Evolutionary conservation across 2,888 invertebrate genomes (phyloP).

Genomic region (Lucinisca nassula): DNA sequence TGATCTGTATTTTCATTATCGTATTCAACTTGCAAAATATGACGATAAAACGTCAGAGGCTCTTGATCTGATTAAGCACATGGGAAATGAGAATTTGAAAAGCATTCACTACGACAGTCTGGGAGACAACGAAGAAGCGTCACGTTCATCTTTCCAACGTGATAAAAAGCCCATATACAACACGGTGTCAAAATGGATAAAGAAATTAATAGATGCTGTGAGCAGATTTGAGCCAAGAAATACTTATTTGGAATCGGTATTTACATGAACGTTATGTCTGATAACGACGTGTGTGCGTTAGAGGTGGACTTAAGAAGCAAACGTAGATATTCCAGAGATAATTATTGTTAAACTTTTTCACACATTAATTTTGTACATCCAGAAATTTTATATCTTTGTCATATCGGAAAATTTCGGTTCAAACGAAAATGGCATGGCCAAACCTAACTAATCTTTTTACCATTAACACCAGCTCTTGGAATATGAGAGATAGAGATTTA

Average conservation of each 20-base stretch:
- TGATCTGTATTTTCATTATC: slow-evolving; percentile 18
- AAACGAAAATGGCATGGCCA: no score
- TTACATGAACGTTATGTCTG: no score
- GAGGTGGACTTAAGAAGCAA: no score
- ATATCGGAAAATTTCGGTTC: no score
- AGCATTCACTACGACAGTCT: background rate
- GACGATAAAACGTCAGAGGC: slow-evolving; percentile 3
- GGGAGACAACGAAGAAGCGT: background rate
- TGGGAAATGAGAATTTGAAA: background rate
- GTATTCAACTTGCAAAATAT: background rate
- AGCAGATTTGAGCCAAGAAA: slow-evolving; percentile 46
- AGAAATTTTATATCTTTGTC: no score
- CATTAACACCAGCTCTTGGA: no score
- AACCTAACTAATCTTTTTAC: no score
- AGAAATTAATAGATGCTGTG: slow-evolving; percentile 23
- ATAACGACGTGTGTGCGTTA: no score
- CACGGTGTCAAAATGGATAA: slow-evolving; percentile 27
- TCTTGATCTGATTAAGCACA: background rate
- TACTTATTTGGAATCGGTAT: slow-evolving; percentile 19
- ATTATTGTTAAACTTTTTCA: no score
- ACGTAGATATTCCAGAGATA: no score
- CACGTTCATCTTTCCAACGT: background rate
- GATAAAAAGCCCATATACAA: slow-evolving; percentile 4
- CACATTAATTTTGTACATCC: no score
- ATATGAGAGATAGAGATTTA: no score